Base-by-base conservation (phyloP, 2,797 vertebrate species). In the Iguana delicatissima region DNA sequence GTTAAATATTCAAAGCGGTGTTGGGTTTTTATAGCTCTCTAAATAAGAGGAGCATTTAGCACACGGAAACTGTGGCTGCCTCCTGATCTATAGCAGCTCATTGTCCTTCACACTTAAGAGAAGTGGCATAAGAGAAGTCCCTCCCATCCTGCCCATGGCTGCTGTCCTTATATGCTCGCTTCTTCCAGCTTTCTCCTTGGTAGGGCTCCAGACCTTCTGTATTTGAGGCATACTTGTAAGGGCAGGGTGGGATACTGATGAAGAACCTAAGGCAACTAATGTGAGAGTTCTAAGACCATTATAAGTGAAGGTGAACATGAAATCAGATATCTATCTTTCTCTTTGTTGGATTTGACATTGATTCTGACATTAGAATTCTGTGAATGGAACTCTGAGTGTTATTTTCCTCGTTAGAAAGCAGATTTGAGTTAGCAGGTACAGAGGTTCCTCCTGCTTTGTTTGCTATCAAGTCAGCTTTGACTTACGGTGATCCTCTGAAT, bases 1-100 rank as follows among this genome's bases (percentile, higher is more conserved):
- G 92, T 84, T 88, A 55, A 82, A 93, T 90, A 93, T 82, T 59
- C 0, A 93, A 91, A 90, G 82, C 22, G 50, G 16, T 79, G 87
- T 91, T 55, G 24, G 0, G 35, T 67, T 74, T n/a, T 93, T 81
- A 38, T 1, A 80, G 85, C 86, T 87, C 79, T 89, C 84, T 55
- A 46, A 91, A 35, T 72, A 86, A 86, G 92, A 85, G 85, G 80
- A 57, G 69, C 87, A 7, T 87, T 46, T 74, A 64, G 42, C 38
- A 32, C 0, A 2, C 0, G 50, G 73, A 26, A 35, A n/a, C 2
- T 85, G 83, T 18, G 59, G 5, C 4, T 87, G 87, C 12, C 50
- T 80, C 0, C 42, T 84, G 14, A 52, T 76, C 0, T 4, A 14
- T 18, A 79, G 6, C 82, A 89, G 10, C 35, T 87, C 3, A 0